Percentiles rank a stretch among this genome's conserved stretches.
These are phyloP conservation scores for Archips crataeganus DNA, from an alignment of 2,888 invertebrate species.

Conservation along the genomic window DNA sequence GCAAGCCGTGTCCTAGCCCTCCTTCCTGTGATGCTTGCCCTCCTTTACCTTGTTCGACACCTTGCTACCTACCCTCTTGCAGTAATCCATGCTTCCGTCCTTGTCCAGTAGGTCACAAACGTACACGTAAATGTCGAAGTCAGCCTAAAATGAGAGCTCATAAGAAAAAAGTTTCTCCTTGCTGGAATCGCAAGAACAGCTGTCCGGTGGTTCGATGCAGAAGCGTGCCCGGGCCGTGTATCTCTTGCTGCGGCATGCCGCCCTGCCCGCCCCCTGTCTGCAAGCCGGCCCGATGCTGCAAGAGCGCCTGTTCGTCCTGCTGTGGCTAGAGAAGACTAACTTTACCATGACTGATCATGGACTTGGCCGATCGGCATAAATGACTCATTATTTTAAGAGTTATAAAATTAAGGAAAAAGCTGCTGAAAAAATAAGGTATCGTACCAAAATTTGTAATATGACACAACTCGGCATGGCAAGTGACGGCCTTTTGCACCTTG, in stretches of 20 bases:
- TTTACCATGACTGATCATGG: background rate
- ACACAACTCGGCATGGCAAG: slow-evolving; percentile 22
- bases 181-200: slow-evolving; percentile 62
- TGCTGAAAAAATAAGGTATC: slow-evolving; percentile 8
- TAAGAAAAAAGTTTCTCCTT: slow-evolving; percentile 69
- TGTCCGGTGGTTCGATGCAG: slow-evolving; percentile 70
- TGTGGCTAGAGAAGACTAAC: slow-evolving; percentile 11
- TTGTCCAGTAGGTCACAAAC: slow-evolving; percentile 66
- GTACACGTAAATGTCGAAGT: slow-evolving; percentile 60
- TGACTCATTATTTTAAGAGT: background rate
- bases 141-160: slow-evolving; percentile 67
- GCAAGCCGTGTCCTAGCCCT: slow-evolving; percentile 44
- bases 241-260: slow-evolving; percentile 48
- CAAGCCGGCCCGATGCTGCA: slow-evolving; percentile 50
- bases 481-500: slow-evolving; percentile 15
- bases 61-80: slow-evolving; percentile 49
- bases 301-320: slow-evolving; percentile 41
- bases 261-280: slow-evolving; percentile 55
- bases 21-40: slow-evolving; percentile 30
- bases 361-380: slow-evolving; percentile 1
- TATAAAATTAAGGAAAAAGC: background rate
- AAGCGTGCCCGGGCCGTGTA: slow-evolving; percentile 65
- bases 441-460: background rate
- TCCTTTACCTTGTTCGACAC: slow-evolving; percentile 44
- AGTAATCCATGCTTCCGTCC: slow-evolving; percentile 61